Conservation (phyloP, 1,140 invertebrate genomes). For the Papilio polytes region DNA sequence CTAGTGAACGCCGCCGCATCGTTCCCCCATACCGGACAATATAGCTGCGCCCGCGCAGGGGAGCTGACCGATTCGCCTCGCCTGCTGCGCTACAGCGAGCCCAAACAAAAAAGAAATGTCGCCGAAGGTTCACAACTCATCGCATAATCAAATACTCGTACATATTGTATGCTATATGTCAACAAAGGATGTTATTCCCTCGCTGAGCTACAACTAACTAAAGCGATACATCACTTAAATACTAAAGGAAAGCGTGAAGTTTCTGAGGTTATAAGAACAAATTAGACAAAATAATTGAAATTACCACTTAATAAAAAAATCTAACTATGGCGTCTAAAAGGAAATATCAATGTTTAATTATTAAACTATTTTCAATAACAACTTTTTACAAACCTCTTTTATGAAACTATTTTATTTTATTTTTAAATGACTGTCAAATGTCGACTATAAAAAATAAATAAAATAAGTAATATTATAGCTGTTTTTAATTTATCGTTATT, state of each 20-base stretch:
- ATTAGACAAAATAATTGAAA: not conserved
- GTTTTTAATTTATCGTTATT: not conserved
- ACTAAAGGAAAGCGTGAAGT: not conserved
- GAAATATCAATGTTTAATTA: not conserved
- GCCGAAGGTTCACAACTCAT: constrained; percentile 39
- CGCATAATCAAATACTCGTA: constrained; percentile 36
- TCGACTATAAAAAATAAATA: not conserved
- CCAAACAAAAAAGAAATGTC: constrained; percentile 42
- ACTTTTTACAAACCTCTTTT: not conserved
- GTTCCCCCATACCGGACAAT: constrained; percentile 53
- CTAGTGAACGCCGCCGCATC: constrained; percentile 52
- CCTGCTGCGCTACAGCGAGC: constrained; percentile 40
- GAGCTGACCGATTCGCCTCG: constrained; percentile 68
- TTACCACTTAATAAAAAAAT: no score
- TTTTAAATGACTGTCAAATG: constrained; percentile 7
- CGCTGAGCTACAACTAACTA: not conserved
- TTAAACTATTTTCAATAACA: not conserved
- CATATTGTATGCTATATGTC: not conserved
- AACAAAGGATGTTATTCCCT: constrained; percentile 10
- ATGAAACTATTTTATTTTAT: not conserved
- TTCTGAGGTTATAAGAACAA: not conserved
- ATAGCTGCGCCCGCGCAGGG: constrained; percentile 54
- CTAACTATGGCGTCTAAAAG: no score
- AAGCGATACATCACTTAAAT: not conserved
- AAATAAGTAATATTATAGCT: not conserved